These are phyloP conservation scores for Tylochromis polylepis DNA, from an alignment of 2,113 vertebrate genomes.

Conservation along the genomic window DNA sequence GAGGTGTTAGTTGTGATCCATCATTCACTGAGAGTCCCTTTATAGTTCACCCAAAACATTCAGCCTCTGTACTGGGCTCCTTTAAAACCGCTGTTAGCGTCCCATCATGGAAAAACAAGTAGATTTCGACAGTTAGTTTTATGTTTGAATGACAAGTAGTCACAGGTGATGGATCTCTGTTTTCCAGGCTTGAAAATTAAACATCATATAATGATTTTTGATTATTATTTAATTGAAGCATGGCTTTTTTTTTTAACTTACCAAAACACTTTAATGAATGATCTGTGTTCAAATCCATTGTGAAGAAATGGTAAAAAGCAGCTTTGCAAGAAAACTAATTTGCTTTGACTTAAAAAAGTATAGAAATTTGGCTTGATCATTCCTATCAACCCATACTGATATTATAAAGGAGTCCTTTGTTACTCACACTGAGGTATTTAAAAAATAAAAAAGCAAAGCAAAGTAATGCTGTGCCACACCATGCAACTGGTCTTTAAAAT, in stretches of 20 bases:
- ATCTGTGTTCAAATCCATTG: neutral
- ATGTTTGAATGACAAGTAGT: neutral
- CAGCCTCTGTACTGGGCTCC: neutral
- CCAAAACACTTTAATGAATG: neutral
- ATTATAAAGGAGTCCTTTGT: neutral
- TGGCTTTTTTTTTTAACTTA: neutral
- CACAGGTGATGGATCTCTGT: neutral
- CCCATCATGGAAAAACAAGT: neutral
- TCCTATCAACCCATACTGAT: neutral
- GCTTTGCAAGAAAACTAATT: fast-evolving
- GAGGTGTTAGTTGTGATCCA: neutral
- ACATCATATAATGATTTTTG: neutral
- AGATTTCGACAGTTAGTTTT: neutral
- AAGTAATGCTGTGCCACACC: neutral
- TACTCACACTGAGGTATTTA: neutral
- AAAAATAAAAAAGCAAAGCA: neutral
- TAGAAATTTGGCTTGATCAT: neutral
- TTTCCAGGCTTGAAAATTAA: neutral
- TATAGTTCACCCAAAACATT: neutral
- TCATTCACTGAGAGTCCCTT: neutral
- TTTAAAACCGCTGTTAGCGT: fast-evolving
- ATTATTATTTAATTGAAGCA: neutral
- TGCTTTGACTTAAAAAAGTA: neutral
- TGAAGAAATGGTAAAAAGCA: neutral
- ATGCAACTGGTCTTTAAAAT: neutral